A percentile compares a stretch with the other conserved stretches of the same genome.
These are phyloP conservation scores for fruit fly (Drosophila melanogaster) DNA, from an alignment of 1,140 invertebrate species.

Conservation along the genomic window DNA sequence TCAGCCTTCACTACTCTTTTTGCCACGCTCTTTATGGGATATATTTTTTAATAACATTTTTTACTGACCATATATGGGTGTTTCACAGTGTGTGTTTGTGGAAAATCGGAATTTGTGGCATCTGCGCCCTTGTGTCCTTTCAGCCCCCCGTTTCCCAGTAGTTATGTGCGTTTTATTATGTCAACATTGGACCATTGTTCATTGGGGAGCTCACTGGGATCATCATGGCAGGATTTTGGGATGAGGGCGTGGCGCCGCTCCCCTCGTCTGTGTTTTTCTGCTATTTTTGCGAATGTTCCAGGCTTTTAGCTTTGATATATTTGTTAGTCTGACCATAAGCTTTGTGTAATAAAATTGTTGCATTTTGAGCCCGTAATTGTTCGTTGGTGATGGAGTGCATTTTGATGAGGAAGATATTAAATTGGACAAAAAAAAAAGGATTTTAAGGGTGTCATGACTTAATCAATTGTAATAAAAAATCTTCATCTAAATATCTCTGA, in stretches of 20 bases:
- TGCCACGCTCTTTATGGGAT: conserved; percentile 47
- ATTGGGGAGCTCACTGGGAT: conserved; percentile 47
- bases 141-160: conserved; percentile 41
- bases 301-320: conserved; percentile 78
- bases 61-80: conserved; percentile 45
- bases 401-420: conserved; percentile 29
- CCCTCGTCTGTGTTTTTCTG: conserved; percentile 36
- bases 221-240: conserved; percentile 44
- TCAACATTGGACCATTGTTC: conserved; percentile 78
- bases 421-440: conserved; percentile 1
- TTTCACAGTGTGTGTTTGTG: conserved; percentile 38
- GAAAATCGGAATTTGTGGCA: conserved; percentile 76
- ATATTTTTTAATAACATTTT: conserved; percentile 73
- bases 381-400: conserved; percentile 41
- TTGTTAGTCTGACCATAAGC: conserved; percentile 74
- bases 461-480: conserved; percentile 15
- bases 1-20: conserved; percentile 1
- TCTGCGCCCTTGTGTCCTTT: conserved; percentile 70
- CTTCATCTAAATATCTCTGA: neutral
- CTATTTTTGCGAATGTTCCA: conserved; percentile 51
- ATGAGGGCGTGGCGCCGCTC: conserved; percentile 10
- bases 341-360: conserved; percentile 66
- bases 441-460: neutral
- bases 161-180: conserved; percentile 81
- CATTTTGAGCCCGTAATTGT: conserved; percentile 62